Evolutionary conservation across 2,113 vertebrate genomes (phyloP).

Genomic region (Vulpes vulpes): DNA sequence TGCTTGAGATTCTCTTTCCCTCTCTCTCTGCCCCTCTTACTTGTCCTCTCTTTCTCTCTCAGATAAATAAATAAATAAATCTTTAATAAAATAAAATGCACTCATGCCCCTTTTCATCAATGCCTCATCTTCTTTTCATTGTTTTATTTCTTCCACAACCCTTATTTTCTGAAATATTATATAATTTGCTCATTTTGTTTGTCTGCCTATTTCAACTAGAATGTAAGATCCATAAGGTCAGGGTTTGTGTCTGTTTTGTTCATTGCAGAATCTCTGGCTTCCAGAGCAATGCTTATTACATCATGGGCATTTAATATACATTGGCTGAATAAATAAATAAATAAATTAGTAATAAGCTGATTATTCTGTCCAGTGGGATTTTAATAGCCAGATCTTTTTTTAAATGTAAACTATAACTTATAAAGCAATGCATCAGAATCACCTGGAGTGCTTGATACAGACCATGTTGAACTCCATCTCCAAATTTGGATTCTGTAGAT

Average conservation of each 20-base stretch:
- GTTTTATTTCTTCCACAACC: neutral
- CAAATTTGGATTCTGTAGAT: neutral
- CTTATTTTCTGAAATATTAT: neutral
- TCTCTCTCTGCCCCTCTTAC: neutral
- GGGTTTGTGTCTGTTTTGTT: neutral
- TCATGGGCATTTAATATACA: neutral
- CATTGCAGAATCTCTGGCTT: neutral
- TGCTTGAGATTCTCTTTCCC: neutral
- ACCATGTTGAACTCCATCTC: neutral
- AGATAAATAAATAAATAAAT: neutral
- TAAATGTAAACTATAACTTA: neutral
- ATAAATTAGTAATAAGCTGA: neutral
- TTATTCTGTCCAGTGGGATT: neutral
- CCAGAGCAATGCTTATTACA: neutral
- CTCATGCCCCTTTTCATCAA: neutral
- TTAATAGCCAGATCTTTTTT: neutral
- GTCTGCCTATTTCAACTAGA: neutral
- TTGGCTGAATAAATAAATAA: neutral
- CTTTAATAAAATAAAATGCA: neutral
- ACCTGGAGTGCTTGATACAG: neutral
- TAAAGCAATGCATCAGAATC: neutral
- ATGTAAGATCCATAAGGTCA: neutral
- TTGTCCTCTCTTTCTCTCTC: neutral
- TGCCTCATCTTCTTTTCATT: neutral
- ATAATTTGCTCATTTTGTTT: neutral